Evolutionary conservation across 2,113 vertebrate species (phyloP).

Genomic region (Hylia prasina): DNA sequence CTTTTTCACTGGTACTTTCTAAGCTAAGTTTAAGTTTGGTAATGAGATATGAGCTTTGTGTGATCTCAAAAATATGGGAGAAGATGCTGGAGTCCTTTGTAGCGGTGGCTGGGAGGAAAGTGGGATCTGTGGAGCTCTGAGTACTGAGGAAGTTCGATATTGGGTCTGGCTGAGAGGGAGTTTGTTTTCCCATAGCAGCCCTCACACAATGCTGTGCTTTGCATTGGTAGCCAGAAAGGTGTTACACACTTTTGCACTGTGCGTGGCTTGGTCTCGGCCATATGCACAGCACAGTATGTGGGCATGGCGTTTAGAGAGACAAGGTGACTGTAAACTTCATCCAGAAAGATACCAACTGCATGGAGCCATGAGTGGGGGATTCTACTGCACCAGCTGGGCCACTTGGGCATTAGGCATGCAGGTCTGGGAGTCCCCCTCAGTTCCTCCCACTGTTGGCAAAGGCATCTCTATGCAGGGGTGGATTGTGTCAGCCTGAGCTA

Average conservation of each 20-base stretch:
- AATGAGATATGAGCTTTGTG: background rate
- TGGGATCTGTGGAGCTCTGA: background rate
- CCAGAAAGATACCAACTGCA: background rate
- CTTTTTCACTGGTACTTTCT: background rate
- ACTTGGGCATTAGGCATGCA: background rate
- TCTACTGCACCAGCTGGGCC: background rate
- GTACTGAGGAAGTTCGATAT: background rate
- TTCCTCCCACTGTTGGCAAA: background rate
- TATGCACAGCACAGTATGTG: background rate
- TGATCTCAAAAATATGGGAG: background rate
- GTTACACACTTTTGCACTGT: background rate
- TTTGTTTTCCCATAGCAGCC: background rate
- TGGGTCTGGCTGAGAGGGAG: background rate
- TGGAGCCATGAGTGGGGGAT: background rate
- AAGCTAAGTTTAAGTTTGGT: background rate
- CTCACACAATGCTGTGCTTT: background rate
- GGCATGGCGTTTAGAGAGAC: background rate
- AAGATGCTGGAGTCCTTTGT: background rate
- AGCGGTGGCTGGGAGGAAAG: background rate
- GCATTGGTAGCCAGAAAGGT: background rate
- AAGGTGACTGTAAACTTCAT: background rate
- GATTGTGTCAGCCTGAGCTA: background rate
- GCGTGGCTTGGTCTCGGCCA: accelerated
- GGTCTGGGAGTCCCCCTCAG: background rate
- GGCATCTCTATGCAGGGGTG: accelerated